A percentile compares a stretch with the other conserved stretches of the same genome.
Conservation (phyloP, 1,140 invertebrate species). For the Pentalonia nigronervosa region DNA sequence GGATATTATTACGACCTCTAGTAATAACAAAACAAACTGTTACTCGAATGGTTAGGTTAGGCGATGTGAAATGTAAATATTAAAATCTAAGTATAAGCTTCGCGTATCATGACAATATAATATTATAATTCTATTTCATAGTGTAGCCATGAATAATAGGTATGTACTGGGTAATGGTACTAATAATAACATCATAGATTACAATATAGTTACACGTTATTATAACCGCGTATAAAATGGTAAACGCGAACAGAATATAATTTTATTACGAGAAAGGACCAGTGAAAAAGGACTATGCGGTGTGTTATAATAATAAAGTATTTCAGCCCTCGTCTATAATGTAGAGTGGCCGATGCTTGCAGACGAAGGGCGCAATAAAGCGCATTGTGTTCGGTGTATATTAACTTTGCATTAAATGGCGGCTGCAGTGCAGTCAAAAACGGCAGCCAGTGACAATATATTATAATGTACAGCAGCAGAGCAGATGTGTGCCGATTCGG, state of each 20-base stretch:
- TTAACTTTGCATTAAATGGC: conserved; percentile 52
- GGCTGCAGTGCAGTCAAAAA: not conserved
- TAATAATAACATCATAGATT: not conserved
- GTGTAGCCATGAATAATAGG: not conserved
- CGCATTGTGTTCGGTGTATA: conserved; percentile 32
- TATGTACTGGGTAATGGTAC: not conserved
- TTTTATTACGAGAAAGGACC: not conserved
- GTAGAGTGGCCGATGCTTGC: not conserved
- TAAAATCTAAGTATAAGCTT: not conserved
- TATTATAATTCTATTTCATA: not conserved
- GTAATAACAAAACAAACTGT: not conserved
- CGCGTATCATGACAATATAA: not conserved
- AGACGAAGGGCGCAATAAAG: not conserved
- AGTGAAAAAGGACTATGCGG: not conserved
- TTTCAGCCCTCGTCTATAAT: not conserved
- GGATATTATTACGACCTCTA: too few species aligned
- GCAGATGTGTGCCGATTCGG: conserved; percentile 51
- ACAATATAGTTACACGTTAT: not conserved
- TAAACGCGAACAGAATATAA: not conserved
- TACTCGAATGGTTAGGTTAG: not conserved
- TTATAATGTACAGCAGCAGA: not conserved
- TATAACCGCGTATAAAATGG: not conserved
- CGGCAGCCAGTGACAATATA: not conserved
- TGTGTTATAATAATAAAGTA: conserved; percentile 9
- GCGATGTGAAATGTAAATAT: not conserved